A percentile compares a stretch with the other conserved stretches of the same genome.
Conservation (phyloP, 2,113 vertebrate genomes). For the Sigmodon hispidus region DNA sequence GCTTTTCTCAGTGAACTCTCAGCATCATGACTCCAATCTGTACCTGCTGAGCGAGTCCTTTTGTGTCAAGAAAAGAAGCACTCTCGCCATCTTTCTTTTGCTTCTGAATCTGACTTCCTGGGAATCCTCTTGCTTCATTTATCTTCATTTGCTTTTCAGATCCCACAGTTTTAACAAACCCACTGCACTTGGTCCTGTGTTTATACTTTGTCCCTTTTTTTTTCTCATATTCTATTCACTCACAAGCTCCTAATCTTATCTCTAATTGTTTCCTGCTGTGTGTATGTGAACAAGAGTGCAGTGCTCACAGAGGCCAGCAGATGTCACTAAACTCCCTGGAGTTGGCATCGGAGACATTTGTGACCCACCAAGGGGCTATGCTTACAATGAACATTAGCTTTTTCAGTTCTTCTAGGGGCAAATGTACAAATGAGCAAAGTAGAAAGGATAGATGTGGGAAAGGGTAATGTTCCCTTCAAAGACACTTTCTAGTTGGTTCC, state of each 20-base stretch:
- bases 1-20: neutral
- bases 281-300: neutral
- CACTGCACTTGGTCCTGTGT: neutral
- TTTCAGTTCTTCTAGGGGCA: neutral
- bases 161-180: neutral
- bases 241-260: neutral
- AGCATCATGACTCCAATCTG: neutral
- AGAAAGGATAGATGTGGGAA: neutral
- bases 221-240: neutral
- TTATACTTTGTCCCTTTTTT: neutral
- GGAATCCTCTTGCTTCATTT: neutral
- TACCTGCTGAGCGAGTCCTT: no score
- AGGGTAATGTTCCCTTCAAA: neutral
- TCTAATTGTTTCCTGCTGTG: neutral
- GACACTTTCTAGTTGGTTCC: neutral
- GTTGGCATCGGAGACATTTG: neutral
- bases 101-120: neutral
- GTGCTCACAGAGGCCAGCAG: neutral
- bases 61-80: neutral
- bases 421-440: neutral
- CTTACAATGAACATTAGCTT: neutral
- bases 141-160: neutral
- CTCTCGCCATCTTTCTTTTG: neutral
- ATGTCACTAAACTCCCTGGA: neutral
- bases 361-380: neutral